Evolutionary conservation across 2,113 vertebrate genomes (phyloP).

Genomic region (Muscicapa adusta): DNA sequence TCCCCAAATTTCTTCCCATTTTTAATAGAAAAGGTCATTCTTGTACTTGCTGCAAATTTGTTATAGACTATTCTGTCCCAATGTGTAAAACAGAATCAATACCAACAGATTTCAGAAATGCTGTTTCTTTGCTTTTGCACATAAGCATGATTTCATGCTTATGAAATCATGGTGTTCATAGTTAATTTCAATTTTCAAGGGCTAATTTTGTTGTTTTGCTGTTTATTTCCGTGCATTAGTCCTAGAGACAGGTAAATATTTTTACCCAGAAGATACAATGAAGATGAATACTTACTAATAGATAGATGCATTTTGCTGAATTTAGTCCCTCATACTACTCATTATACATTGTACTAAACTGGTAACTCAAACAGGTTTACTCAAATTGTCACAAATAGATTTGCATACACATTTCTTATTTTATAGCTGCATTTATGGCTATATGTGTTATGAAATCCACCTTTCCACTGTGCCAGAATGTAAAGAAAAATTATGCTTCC

Average conservation of each 20-base stretch:
- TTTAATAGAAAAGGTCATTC: neutral
- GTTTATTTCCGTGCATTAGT: neutral
- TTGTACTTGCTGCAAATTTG: neutral
- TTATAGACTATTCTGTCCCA: neutral
- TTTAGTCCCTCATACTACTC: neutral
- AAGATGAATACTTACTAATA: neutral
- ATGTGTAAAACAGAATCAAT: neutral
- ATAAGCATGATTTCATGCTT: no score
- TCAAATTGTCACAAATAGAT: neutral
- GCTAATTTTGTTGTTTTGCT: neutral
- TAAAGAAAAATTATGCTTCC: neutral
- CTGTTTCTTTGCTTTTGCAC: neutral
- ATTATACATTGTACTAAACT: neutral
- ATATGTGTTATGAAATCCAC: neutral
- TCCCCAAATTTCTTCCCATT: neutral
- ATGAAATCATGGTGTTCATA: neutral
- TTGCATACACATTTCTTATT: neutral
- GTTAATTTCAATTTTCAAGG: neutral
- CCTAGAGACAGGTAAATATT: neutral
- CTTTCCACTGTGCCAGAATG: neutral
- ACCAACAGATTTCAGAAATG: neutral
- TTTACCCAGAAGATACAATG: neutral
- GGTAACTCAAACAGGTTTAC: neutral
- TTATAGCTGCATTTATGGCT: neutral
- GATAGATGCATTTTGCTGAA: neutral